These are phyloP conservation scores for Phrixothrix hirtus DNA, from an alignment of 2,888 invertebrate species.

Conservation along the genomic window DNA sequence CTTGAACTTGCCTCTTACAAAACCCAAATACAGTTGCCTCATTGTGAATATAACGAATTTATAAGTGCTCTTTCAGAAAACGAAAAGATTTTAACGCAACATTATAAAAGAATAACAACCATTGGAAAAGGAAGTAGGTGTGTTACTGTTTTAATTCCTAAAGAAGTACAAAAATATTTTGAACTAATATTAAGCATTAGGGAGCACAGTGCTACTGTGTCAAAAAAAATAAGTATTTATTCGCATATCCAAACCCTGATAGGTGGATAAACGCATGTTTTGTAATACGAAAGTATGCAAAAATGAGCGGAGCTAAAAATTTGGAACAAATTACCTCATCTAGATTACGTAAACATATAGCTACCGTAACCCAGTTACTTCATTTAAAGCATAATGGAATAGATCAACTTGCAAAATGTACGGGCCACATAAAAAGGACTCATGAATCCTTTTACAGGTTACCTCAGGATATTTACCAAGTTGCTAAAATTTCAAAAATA, in stretches of 20 bases:
- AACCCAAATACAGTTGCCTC: too few relatives aligned
- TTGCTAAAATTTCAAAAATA: conserved; percentile 25
- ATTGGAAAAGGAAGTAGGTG: conserved; percentile 26
- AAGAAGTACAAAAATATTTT: conserved; percentile 19
- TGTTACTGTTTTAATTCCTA: conserved; percentile 28
- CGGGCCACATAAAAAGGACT: conserved; percentile 31
- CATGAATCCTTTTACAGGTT: conserved; percentile 27
- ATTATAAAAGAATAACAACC: conserved; percentile 24
- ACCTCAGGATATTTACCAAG: conserved; percentile 22
- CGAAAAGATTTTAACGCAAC: conserved; percentile 25
- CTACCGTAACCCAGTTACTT: conserved; percentile 32
- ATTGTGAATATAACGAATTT: too few relatives aligned
- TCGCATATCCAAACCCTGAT: conserved; percentile 26
- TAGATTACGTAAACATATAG: conserved; percentile 33
- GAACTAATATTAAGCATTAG: conserved; percentile 19
- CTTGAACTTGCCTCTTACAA: conserved; percentile 24
- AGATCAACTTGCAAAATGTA: conserved; percentile 33
- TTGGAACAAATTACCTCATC: conserved; percentile 29
- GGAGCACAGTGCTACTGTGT: conserved; percentile 15
- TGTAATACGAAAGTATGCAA: conserved; percentile 31
- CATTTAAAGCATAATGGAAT: conserved; percentile 30
- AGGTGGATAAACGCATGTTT: conserved; percentile 31
- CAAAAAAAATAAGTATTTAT: conserved; percentile 26
- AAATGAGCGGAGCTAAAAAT: conserved; percentile 22
- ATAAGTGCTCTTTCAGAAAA: too few relatives aligned